Evolutionary conservation across 2,797 vertebrate genomes (phyloP), one percentile per base, ranked within the genome.

Genomic region (Odontamblyopus rebecca): DNA sequence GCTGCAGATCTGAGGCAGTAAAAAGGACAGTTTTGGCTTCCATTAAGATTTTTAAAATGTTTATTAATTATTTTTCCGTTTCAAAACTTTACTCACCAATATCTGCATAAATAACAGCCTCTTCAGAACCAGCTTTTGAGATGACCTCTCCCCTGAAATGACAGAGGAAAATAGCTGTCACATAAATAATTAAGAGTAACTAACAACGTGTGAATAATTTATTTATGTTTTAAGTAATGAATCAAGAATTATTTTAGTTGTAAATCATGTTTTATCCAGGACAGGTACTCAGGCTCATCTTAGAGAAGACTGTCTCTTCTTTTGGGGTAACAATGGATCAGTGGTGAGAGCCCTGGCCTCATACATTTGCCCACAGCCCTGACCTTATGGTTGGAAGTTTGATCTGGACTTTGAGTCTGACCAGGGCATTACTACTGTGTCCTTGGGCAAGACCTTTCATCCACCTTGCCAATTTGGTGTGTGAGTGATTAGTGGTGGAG

Each of bases 91-190:
- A 51, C 95, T 95, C 92, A 99, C 98, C 97, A 27, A 99, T 96
- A 54, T 98, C 96, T 15, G 97, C 93, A 63, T 95, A 98, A 60
- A 97, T 76, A 27, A 97, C 54, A 0, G 88, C 85, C 86, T 98
- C 97, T 35, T 96, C 95, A 11, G 93, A 23, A 50, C 93, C 95
- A 1, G 97, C 97, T 89, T 95, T 96, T 48, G 94, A 93, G 69
- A 99, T 79, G 23, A 99, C 94, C 54, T 98, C 96, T 35, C 98
- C 98, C 98, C 98, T 99, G 90, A 0, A 81, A 73, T 2, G 50
- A 70, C 51, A 78, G 4, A 61, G 44, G 1, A 6, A 44, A 63
- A 51, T 13, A 54, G 26, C 7, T 11, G 30, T 2, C 12, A 8
- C 51, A 65, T 27, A 29, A 30, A 48, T 15, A 38, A 38, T 38